These are phyloP conservation scores for Selene dorsalis DNA, from an alignment of 2,797 vertebrate species.

Conservation along the genomic window DNA sequence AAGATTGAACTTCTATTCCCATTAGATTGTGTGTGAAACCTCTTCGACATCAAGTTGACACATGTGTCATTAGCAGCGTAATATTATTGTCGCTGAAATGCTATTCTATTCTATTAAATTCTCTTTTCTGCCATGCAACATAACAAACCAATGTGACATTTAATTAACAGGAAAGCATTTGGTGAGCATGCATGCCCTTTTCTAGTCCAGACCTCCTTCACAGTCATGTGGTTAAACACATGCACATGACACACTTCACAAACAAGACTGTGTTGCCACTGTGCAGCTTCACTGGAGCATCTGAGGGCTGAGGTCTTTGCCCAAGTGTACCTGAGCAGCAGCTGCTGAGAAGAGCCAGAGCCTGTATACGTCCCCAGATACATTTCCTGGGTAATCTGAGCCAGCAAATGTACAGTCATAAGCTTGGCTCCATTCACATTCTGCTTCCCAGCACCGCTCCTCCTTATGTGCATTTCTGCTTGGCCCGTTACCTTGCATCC, in stretches of 20 bases:
- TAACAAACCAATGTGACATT: slow-evolving; percentile 53
- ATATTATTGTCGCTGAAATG: not conserved
- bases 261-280: slow-evolving; percentile 5
- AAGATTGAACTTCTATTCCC: not conserved
- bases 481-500: slow-evolving; percentile 62
- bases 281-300: slow-evolving; percentile 16
- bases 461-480: slow-evolving; percentile 46
- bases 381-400: slow-evolving; percentile 30
- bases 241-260: slow-evolving; percentile 30
- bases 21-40: not conserved
- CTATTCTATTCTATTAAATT: not conserved
- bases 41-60: not conserved
- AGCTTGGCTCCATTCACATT: slow-evolving; percentile 28
- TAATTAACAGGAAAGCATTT: slow-evolving; percentile 54
- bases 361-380: slow-evolving; percentile 8
- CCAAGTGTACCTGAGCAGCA: slow-evolving; percentile 23
- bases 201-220: slow-evolving; percentile 39
- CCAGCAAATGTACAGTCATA: slow-evolving; percentile 25
- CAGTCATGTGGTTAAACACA: slow-evolving; percentile 32
- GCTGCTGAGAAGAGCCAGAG: not conserved
- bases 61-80: not conserved
- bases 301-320: slow-evolving; percentile 2
- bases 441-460: slow-evolving; percentile 18
- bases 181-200: slow-evolving; percentile 50
- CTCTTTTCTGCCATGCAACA: slow-evolving; percentile 14